Base-by-base conservation (phyloP, 2,113 vertebrate genomes). In the Ammodytes marinus region DNA sequence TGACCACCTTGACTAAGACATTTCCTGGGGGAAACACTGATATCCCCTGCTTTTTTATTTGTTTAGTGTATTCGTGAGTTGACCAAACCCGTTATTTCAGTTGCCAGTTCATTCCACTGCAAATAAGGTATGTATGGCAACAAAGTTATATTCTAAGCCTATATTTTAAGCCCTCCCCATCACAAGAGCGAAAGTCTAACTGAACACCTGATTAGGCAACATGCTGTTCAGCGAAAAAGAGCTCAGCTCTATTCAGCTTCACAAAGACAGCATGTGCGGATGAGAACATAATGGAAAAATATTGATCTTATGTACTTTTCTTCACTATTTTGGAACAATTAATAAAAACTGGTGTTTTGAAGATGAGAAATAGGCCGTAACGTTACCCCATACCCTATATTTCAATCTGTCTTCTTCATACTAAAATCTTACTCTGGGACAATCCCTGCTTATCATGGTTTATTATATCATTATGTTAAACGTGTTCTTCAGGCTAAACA, bases 201-300 rank as follows among this genome's bases (percentile, higher is more conserved):
- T 65, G 79, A 77, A 58, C 53, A 71, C 13, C 58, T 82, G 49
- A 85, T 83, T 67, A 70, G 66, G 42, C 53, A 54, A 59, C 69
- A 80, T 49, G 60, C 69, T 83, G 60, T 27, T 27, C 27, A 27
- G 27, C 27, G 27, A 27, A 59, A 74, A 53, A 59, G 19, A 27
- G 40, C 10, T 14, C 58, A 6, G 40, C 52, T 66, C 11, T 49
- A 37, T 83, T 74, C 49, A 39, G 45, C 53, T 75, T 27, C 14
- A 82, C 46, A 53, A 53, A 73, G 35, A 47, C 65, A 49, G 49
- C 42, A 3, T 7, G 45, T 7, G 37, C 1, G 0, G 74, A 13
- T 64, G 39, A 55, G 14, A 67, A 45, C 12, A 63, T 52, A 73
- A 74, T 60, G 12, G 50, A 52, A 60, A 79, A 43, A 69, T 73